Percentiles rank a stretch among this genome's conserved stretches.
phyloP scores from a whole-genome alignment of 2,888 invertebrate species.

The Neoscelio sp. region DNA sequence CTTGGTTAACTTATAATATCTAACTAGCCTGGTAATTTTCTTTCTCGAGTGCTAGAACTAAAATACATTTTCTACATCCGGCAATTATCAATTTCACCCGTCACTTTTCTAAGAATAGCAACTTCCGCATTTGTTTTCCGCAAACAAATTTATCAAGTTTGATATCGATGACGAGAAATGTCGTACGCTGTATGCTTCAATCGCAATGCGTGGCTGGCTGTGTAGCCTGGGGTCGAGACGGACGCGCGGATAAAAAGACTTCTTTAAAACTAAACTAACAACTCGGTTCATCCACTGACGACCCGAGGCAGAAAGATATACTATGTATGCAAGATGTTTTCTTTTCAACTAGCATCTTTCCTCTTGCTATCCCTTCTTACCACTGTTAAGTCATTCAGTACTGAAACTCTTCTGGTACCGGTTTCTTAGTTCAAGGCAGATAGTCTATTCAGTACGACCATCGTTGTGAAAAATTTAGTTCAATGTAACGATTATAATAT shows the following conservation, averaged over 20 bases:
- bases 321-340: constrained; percentile 75
- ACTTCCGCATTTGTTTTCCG: constrained; percentile 14
- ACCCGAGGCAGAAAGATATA: constrained; percentile 67
- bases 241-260: constrained; percentile 59
- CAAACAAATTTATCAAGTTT: constrained; percentile 47
- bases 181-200: constrained; percentile 25
- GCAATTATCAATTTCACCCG: background rate
- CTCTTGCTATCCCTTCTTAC: constrained; percentile 42
- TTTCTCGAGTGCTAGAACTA: too few relatives aligned
- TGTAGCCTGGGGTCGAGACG: constrained; percentile 34
- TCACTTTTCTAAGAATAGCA: too few relatives aligned
- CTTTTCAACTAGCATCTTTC: constrained; percentile 69
- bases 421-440: constrained; percentile 54
- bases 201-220: constrained; percentile 25
- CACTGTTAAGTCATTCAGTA: constrained; percentile 63
- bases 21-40: too few relatives aligned
- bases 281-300: constrained; percentile 67
- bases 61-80: background rate
- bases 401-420: constrained; percentile 56
- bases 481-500: constrained; percentile 75
- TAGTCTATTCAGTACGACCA: constrained; percentile 74
- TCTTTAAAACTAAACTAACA: constrained; percentile 71
- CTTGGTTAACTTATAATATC: too few relatives aligned
- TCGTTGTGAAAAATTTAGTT: constrained; percentile 78
- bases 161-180: constrained; percentile 39